Percentiles rank a stretch among this genome's conserved stretches.
Conservation (phyloP, 2,888 invertebrate species). For the Dryococelus australis region DNA sequence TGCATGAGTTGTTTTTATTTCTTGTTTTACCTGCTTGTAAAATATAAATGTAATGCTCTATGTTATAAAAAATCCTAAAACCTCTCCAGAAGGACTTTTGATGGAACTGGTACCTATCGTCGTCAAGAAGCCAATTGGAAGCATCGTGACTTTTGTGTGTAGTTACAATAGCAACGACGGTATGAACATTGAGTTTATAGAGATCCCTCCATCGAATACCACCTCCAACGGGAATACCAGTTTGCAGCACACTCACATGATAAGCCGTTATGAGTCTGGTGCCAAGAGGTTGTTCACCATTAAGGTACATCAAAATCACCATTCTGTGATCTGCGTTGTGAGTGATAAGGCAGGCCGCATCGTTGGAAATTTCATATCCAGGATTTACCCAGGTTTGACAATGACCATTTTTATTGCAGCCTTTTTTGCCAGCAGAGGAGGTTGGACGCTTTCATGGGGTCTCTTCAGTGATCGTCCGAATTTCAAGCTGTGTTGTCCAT, state of each 20-base stretch:
- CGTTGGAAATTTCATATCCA: conserved; percentile 55
- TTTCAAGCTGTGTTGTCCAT: not conserved
- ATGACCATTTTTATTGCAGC: conserved; percentile 24
- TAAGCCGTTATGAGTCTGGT: conserved; percentile 42
- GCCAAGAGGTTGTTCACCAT: conserved; percentile 43
- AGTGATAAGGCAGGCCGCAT: conserved; percentile 52
- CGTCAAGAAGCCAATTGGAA: conserved; percentile 55
- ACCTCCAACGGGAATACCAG: conserved; percentile 11
- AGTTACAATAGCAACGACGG: conserved; percentile 59
- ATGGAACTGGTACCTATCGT: conserved; percentile 60
- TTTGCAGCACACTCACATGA: conserved; percentile 28
- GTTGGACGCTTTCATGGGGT: conserved; percentile 13
- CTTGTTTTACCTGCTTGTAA: not conserved
- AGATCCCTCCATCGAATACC: conserved; percentile 45
- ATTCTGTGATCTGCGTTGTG: conserved; percentile 56
- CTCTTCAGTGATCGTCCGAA: conserved; percentile 28
- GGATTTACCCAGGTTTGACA: conserved; percentile 56
- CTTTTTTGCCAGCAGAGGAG: not conserved
- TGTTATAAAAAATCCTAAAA: not conserved
- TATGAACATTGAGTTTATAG: conserved; percentile 58
- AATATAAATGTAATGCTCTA: not conserved
- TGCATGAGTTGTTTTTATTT: not conserved
- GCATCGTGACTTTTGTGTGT: conserved; percentile 60
- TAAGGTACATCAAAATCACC: conserved; percentile 50
- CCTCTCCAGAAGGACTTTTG: conserved; percentile 55